A percentile compares a stretch with the other conserved stretches of the same genome.
Evolutionary conservation across 1,140 invertebrate genomes (phyloP).

Genomic region (Zeugodacus cucurbitae): DNA sequence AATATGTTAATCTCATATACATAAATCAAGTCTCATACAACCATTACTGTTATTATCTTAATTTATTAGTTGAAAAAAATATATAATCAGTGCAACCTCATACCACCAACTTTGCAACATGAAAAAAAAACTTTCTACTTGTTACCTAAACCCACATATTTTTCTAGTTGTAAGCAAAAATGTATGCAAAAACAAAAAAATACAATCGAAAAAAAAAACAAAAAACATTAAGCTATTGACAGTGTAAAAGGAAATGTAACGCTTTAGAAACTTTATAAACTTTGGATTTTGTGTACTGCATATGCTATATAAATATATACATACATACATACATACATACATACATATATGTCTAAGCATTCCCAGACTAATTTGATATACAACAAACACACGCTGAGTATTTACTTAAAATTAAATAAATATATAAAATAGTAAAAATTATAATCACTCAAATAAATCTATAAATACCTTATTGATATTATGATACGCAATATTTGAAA

Average conservation of each 20-base stretch:
- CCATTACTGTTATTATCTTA: background rate
- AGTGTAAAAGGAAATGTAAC: background rate
- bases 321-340: slow-evolving; percentile 36
- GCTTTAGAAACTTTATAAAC: slow-evolving; percentile 31
- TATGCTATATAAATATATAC: slow-evolving; percentile 16
- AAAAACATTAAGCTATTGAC: background rate
- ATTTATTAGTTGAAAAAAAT: background rate
- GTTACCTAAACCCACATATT: slow-evolving; percentile 42
- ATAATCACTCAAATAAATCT: slow-evolving; percentile 11
- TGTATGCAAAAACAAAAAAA: background rate
- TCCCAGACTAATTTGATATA: slow-evolving; percentile 39
- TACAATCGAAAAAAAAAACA: background rate
- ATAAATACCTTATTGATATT: slow-evolving; percentile 26
- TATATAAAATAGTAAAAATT: background rate
- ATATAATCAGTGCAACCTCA: slow-evolving; percentile 41
- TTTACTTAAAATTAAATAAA: background rate
- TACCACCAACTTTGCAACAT: slow-evolving; percentile 42
- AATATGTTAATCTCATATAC: background rate
- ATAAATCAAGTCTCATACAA: background rate
- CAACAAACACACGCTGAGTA: slow-evolving; percentile 15
- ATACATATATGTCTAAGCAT: slow-evolving; percentile 28
- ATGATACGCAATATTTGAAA: slow-evolving; percentile 18
- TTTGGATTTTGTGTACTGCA: slow-evolving; percentile 18
- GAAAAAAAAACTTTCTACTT: slow-evolving; percentile 39
- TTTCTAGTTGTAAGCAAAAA: slow-evolving; percentile 21